A percentile compares a stretch with the other conserved stretches of the same genome.
Conservation (phyloP, 1,140 invertebrate species). For the Pteromalus puparum region DNA sequence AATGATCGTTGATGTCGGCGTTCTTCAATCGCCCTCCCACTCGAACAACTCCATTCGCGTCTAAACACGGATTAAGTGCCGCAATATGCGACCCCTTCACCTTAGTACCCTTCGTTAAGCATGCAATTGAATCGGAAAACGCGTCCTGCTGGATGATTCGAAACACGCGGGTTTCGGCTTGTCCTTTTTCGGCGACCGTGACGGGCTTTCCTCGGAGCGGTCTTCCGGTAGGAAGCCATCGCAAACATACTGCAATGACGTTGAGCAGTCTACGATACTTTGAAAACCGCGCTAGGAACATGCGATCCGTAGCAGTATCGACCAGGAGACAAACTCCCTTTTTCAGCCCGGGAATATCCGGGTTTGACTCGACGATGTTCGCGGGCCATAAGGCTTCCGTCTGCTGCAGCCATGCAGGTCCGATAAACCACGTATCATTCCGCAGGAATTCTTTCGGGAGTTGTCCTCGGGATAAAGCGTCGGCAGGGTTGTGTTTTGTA, state of each 20-base stretch:
- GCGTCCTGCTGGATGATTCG: too few relatives aligned
- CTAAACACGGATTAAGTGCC: slow-evolving; percentile 61
- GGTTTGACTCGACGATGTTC: too few relatives aligned
- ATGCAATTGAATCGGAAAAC: too few relatives aligned
- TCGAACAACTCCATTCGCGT: slow-evolving; percentile 62
- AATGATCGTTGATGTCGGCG: too few relatives aligned
- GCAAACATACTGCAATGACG: too few relatives aligned
- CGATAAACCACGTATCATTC: slow-evolving; percentile 12
- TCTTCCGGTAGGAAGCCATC: too few relatives aligned
- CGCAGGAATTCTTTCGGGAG: slow-evolving; percentile 12
- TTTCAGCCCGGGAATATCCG: neutral
- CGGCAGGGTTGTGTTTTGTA: slow-evolving; percentile 59
- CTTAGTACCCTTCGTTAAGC: too few relatives aligned
- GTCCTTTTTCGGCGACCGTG: too few relatives aligned
- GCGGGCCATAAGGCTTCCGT: neutral
- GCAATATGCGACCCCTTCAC: neutral
- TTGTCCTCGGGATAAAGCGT: slow-evolving; percentile 53
- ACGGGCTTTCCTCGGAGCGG: too few relatives aligned
- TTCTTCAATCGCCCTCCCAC: slow-evolving; percentile 67
- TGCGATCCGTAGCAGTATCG: too few relatives aligned
- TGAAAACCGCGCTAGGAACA: neutral
- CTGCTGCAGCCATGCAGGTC: slow-evolving; percentile 16
- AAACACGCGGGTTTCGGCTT: too few relatives aligned
- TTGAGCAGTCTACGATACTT: neutral
- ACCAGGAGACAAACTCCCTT: neutral